Conservation (phyloP, 2,888 invertebrate genomes). For the Andrena bicolor region DNA sequence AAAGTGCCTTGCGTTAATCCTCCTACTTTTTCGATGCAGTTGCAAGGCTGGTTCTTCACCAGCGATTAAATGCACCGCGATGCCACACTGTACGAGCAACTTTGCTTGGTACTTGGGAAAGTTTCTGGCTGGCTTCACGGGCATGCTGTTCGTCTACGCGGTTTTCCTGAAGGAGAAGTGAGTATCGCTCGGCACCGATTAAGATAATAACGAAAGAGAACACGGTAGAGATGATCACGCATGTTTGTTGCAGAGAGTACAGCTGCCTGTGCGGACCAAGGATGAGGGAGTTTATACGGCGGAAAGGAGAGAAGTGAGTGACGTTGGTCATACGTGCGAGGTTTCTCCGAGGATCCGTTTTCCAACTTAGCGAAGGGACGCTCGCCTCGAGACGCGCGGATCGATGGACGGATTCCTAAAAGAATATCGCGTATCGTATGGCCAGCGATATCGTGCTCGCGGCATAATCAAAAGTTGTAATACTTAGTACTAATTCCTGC, state of each 20-base stretch:
- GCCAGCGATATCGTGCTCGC: constrained; percentile 47
- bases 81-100: constrained; percentile 77
- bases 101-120: constrained; percentile 81
- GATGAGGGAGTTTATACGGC: constrained; percentile 62
- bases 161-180: constrained; percentile 77
- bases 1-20: no score
- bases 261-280: constrained; percentile 63
- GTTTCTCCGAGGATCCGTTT: constrained; percentile 29
- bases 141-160: constrained; percentile 77
- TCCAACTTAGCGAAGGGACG: neutral
- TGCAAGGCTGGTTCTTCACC: constrained; percentile 12
- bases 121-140: constrained; percentile 78
- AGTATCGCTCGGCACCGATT: constrained; percentile 20
- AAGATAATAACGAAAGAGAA: neutral
- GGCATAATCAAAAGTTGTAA: constrained; percentile 70
- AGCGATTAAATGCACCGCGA: constrained; percentile 58
- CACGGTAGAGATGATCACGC: neutral
- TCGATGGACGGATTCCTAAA: constrained; percentile 6
- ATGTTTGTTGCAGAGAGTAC: constrained; percentile 52
- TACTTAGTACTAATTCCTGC: constrained; percentile 74
- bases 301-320: constrained; percentile 72
- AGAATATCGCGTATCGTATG: constrained; percentile 63
- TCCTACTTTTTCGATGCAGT: neutral
- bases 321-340: constrained; percentile 62
- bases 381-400: no score